Conservation (phyloP, 1,140 invertebrate genomes). For the Bemisia tabaci region DNA sequence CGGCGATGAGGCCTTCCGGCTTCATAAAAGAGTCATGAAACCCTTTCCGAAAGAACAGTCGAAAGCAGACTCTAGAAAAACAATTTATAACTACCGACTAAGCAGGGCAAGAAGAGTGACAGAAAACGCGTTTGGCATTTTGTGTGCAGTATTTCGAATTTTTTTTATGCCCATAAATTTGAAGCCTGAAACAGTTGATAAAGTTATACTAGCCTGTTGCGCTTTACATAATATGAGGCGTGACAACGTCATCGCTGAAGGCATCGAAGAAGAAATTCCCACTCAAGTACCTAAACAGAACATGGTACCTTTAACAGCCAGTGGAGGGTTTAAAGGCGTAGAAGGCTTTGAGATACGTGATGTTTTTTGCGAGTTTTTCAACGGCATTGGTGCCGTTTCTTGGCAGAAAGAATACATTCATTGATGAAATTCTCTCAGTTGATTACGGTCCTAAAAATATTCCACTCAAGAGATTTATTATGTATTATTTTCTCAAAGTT, state of each 20-base stretch:
- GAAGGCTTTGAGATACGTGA: conserved; percentile 13
- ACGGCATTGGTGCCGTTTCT: conserved; percentile 12
- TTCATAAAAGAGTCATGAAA: conserved; percentile 28
- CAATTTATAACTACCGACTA: conserved; percentile 32
- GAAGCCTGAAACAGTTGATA: conserved; percentile 15
- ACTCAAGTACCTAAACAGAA: too few relatives aligned
- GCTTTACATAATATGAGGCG: conserved; percentile 12
- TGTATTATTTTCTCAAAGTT: too few relatives aligned
- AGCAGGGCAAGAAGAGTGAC: conserved; percentile 27
- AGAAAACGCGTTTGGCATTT: conserved; percentile 33
- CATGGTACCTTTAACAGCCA: too few relatives aligned
- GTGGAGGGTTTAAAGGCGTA: too few relatives aligned
- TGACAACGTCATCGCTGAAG: too few relatives aligned
- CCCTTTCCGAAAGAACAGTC: conserved; percentile 25
- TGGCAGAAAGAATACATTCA: conserved; percentile 17
- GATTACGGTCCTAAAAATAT: too few relatives aligned
- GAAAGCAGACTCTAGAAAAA: conserved; percentile 11
- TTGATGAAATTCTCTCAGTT: too few relatives aligned
- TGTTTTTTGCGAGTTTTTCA: conserved; percentile 15
- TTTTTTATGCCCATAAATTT: conserved; percentile 15
- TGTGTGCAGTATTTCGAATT: conserved; percentile 15
- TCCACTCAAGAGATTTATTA: too few relatives aligned
- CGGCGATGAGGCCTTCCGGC: conserved; percentile 32
- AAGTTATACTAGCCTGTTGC: conserved; percentile 12
- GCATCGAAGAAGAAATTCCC: too few relatives aligned